Percentiles rank a stretch among this genome's conserved stretches.
Conservation (phyloP, 2,797 vertebrate species). For the Enteromius paludinosus region DNA sequence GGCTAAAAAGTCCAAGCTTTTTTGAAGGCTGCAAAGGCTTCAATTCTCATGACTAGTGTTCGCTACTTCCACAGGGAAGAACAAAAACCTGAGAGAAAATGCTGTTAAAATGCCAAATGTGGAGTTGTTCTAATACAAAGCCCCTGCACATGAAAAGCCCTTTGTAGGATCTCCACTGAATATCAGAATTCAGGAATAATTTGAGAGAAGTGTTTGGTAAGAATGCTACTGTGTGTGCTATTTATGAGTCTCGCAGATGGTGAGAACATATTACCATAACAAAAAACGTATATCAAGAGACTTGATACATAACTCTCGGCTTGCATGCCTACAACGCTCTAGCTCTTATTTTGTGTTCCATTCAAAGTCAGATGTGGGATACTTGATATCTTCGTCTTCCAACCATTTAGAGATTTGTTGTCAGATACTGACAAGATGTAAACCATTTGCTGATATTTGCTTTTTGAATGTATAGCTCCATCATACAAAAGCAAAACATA, state of each 20-base stretch:
- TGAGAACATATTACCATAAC: background rate
- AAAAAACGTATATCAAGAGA: background rate
- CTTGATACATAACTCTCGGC: background rate
- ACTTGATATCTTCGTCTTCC: background rate
- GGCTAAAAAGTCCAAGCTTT: background rate
- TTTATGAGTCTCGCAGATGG: background rate
- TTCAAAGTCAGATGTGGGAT: conserved; percentile 9
- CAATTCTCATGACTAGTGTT: conserved; percentile 8
- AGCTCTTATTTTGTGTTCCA: background rate
- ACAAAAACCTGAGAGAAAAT: background rate
- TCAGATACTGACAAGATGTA: background rate
- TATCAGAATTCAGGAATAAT: conserved; percentile 8
- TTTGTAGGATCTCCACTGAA: background rate
- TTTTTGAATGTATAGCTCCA: background rate
- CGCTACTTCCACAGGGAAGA: background rate
- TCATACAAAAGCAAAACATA: background rate
- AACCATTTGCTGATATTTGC: background rate
- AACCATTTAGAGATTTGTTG: background rate
- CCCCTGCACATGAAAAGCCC: background rate
- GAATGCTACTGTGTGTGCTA: background rate
- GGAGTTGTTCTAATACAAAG: conserved; percentile 17
- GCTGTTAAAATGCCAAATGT: background rate
- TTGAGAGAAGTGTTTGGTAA: conserved; percentile 4
- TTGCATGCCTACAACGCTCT: background rate
- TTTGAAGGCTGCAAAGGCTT: background rate